These are phyloP conservation scores for Drosophila serrata DNA, from an alignment of 1,140 invertebrate species.

Conservation along the genomic window DNA sequence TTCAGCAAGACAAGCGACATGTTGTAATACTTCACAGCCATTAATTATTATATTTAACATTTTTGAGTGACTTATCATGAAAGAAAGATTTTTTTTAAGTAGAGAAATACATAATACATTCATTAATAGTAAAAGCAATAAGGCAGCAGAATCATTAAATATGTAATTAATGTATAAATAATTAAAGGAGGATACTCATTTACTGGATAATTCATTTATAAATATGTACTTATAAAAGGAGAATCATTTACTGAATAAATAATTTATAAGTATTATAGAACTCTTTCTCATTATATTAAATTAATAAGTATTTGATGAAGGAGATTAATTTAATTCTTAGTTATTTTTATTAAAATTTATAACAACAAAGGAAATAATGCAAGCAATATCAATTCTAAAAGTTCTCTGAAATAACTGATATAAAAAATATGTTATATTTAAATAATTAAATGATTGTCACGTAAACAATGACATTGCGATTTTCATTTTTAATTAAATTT, in stretches of 20 bases:
- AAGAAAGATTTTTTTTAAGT: background rate
- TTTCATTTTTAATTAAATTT: constrained; percentile 4
- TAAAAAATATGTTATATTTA: background rate
- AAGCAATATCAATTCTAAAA: background rate
- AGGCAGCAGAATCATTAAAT: background rate
- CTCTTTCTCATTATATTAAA: too few species aligned
- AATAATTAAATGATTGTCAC: background rate
- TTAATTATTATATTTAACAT: background rate
- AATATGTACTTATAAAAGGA: too few species aligned
- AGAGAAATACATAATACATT: background rate
- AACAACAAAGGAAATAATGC: background rate
- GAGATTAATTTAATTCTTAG: background rate
- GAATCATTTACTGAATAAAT: too few species aligned
- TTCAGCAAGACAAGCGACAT: background rate
- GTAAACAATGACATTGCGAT: background rate
- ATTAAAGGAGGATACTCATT: background rate
- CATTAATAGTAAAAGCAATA: background rate
- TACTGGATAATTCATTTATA: too few species aligned
- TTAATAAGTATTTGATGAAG: background rate
- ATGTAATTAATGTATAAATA: background rate
- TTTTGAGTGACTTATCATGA: background rate
- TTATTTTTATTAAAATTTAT: background rate
- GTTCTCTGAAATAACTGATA: background rate
- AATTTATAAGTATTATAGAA: too few species aligned
- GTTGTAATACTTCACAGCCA: background rate